Percentiles rank a stretch among this genome's conserved stretches.
phyloP scores from a whole-genome alignment of 1,140 invertebrate species.

The Kradibia gibbosae region DNA sequence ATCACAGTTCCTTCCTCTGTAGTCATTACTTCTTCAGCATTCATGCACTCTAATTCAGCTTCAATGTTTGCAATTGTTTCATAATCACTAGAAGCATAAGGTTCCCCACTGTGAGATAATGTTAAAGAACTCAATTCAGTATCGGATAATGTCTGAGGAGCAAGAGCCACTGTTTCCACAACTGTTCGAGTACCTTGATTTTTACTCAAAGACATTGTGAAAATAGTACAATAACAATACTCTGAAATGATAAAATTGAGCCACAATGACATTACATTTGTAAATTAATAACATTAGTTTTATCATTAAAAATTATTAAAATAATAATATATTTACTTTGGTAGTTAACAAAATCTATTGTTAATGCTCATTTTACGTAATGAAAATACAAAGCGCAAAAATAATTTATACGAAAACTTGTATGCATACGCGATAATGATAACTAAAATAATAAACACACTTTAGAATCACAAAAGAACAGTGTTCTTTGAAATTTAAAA shows the following conservation, averaged over 20 bases:
- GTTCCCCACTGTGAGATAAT: slow-evolving; percentile 60
- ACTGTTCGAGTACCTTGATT: slow-evolving; percentile 60
- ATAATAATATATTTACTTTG: not conserved
- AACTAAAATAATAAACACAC: slow-evolving; percentile 24
- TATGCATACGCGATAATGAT: not conserved
- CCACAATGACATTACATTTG: not conserved
- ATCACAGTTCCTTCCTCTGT: slow-evolving; percentile 64
- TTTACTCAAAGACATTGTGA: slow-evolving; percentile 66
- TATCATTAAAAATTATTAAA: not conserved
- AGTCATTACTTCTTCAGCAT: slow-evolving; percentile 69
- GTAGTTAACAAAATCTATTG: not conserved
- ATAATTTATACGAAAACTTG: not conserved
- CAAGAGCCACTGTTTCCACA: slow-evolving; percentile 63
- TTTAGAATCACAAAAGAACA: slow-evolving; percentile 41
- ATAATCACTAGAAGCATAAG: slow-evolving; percentile 65
- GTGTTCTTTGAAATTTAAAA: slow-evolving; percentile 62
- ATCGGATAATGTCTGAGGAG: slow-evolving; percentile 62
- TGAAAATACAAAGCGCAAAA: not conserved
- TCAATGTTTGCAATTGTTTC: slow-evolving; percentile 70
- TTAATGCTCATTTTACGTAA: not conserved
- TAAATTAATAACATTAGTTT: not conserved
- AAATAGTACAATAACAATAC: slow-evolving; percentile 24
- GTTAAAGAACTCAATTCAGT: slow-evolving; percentile 64
- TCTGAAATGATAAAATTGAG: slow-evolving; percentile 26
- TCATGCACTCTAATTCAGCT: slow-evolving; percentile 70